phyloP scores from a whole-genome alignment of 2,113 vertebrate species.

The Struthidea cinerea region DNA sequence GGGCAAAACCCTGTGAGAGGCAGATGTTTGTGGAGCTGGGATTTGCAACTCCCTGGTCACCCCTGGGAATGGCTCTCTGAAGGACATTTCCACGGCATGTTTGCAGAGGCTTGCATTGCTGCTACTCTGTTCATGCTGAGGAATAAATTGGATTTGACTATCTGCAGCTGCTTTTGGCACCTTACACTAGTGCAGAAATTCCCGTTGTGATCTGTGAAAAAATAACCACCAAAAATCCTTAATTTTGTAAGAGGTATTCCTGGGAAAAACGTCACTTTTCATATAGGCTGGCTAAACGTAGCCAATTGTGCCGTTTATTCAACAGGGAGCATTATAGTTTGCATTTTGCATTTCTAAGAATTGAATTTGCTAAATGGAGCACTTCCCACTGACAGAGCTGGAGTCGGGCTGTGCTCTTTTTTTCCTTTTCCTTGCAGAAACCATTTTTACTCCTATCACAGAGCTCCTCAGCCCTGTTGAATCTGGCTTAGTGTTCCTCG shows the following conservation, averaged over 20 bases:
- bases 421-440: neutral
- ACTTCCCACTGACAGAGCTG: neutral
- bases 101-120: constrained; percentile 10
- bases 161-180: constrained; percentile 51
- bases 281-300: neutral
- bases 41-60: neutral
- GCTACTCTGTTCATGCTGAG: neutral
- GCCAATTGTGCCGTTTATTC: neutral
- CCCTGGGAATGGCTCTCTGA: neutral
- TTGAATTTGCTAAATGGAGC: constrained; percentile 31
- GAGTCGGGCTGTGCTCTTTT: neutral
- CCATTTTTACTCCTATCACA: neutral
- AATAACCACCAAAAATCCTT: neutral
- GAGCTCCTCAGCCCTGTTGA: constrained; percentile 25
- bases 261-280: neutral
- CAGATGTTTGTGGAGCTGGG: neutral
- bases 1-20: neutral
- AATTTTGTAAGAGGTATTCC: neutral
- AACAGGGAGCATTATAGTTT: neutral
- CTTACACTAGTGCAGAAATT: constrained; percentile 18
- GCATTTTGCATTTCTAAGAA: constrained; percentile 25
- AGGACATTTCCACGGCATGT: neutral
- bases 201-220: neutral
- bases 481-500: constrained; percentile 25
- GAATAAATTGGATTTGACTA: constrained; percentile 43